Evolutionary conservation across 2,888 invertebrate genomes (phyloP).

Genomic region (Sacculina carcini): DNA sequence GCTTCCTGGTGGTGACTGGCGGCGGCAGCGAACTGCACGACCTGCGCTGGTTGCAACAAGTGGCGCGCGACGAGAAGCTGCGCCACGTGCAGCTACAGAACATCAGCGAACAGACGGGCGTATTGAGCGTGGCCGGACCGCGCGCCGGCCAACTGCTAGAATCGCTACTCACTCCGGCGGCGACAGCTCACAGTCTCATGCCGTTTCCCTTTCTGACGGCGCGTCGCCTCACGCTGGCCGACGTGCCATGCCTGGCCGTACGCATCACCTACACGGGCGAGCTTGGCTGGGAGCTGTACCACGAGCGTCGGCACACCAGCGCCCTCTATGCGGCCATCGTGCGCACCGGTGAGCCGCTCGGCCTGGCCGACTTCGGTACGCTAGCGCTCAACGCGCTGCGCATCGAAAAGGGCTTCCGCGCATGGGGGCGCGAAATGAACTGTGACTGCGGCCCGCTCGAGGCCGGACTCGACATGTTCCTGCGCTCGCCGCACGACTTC

Average conservation of each 20-base stretch:
- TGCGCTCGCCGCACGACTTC: conserved; percentile 15
- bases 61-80: conserved; percentile 13
- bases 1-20: conserved; percentile 21
- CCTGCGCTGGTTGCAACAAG: conserved; percentile 20
- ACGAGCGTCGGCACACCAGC: conserved; percentile 17
- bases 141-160: conserved; percentile 18
- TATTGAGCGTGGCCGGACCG: conserved; percentile 20
- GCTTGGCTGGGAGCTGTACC: conserved; percentile 24
- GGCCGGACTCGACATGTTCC: conserved; percentile 21
- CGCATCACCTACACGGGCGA: conserved; percentile 22
- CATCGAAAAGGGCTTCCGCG: conserved; percentile 23
- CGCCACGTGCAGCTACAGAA: conserved; percentile 18
- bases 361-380: conserved; percentile 21
- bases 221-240: conserved; percentile 17
- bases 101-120: conserved; percentile 18
- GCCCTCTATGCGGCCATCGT: conserved; percentile 20
- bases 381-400: conserved; percentile 21
- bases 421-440: conserved; percentile 23
- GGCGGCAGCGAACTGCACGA: conserved; percentile 23
- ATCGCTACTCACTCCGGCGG: too few species aligned
- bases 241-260: conserved; percentile 17
- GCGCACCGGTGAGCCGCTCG: conserved; percentile 18
- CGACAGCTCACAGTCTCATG: conserved; percentile 17
- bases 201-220: conserved; percentile 20
- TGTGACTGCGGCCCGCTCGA: conserved; percentile 22